Evolutionary conservation across 2,888 invertebrate genomes (phyloP).

Genomic region (Hesperia comma): DNA sequence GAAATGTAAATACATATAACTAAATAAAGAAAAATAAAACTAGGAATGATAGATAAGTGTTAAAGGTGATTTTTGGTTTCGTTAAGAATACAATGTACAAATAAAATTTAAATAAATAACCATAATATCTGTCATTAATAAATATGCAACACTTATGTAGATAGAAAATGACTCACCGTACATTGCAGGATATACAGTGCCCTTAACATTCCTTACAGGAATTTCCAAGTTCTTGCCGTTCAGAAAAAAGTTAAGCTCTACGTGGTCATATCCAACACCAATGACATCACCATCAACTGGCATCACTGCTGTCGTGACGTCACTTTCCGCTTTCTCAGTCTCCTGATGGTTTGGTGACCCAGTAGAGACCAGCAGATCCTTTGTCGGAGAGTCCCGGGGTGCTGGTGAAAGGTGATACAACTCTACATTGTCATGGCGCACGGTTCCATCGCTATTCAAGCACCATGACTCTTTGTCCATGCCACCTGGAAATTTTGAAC

Average conservation of each 20-base stretch:
- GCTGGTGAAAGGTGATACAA: constrained; percentile 85
- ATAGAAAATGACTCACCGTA: constrained; percentile 87
- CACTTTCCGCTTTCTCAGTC: constrained; percentile 64
- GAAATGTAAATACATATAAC: too few species aligned
- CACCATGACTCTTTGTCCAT: constrained; percentile 97
- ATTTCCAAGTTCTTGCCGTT: constrained; percentile 95
- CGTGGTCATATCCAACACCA: constrained; percentile 97
- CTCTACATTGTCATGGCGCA: constrained; percentile 93
- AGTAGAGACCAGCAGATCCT: constrained; percentile 71
- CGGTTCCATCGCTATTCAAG: constrained; percentile 93
- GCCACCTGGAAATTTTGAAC: constrained; percentile 85
- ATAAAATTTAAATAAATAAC: too few species aligned
- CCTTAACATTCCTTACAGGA: constrained; percentile 94
- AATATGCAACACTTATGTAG: neutral
- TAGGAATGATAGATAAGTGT: too few species aligned
- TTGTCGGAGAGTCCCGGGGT: constrained; percentile 71
- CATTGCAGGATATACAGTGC: constrained; percentile 95
- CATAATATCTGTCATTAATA: too few species aligned
- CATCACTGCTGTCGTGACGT: constrained; percentile 66
- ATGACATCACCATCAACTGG: constrained; percentile 97
- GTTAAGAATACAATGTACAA: too few species aligned
- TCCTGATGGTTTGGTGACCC: constrained; percentile 64
- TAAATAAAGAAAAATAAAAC: too few species aligned
- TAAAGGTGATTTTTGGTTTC: too few species aligned
- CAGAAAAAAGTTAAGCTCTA: constrained; percentile 96